Evolutionary conservation across 37 sponge, comb jelly and placozoan species (phyloP).

Genomic region (Beroe ovata): DNA sequence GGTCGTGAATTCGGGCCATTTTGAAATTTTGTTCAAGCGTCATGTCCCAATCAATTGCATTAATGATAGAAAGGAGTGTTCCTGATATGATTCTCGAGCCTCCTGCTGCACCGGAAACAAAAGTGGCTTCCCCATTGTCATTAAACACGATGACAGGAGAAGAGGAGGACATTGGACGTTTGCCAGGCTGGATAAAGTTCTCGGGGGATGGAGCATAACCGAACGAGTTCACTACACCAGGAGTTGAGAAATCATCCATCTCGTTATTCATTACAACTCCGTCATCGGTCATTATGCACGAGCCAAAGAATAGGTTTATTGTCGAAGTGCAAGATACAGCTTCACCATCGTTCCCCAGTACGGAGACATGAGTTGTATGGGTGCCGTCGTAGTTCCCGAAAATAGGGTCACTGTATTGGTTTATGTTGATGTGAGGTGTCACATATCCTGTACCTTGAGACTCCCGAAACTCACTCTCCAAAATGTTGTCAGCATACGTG

Average conservation of each 20-base stretch:
- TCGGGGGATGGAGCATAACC: slow-evolving; percentile 72
- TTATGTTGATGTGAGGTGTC: not conserved
- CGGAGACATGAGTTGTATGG: slow-evolving; percentile 80
- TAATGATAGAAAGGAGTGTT: slow-evolving; percentile 25
- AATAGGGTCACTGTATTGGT: not conserved
- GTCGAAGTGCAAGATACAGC: slow-evolving; percentile 87
- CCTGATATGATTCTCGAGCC: slow-evolving; percentile 31
- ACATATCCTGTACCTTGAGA: not conserved
- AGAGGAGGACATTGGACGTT: slow-evolving; percentile 84
- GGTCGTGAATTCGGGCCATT: slow-evolving; percentile 17
- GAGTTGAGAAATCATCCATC: slow-evolving; percentile 94
- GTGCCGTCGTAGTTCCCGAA: slow-evolving; percentile 27
- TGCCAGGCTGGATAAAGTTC: slow-evolving; percentile 81
- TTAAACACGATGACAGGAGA: slow-evolving; percentile 76
- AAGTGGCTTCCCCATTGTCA: not conserved
- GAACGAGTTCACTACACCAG: slow-evolving; percentile 76
- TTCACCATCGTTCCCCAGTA: slow-evolving; percentile 76
- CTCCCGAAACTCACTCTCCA: not conserved
- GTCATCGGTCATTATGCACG: slow-evolving; percentile 75
- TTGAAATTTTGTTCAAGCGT: not conserved
- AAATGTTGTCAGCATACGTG: not conserved
- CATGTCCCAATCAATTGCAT: slow-evolving; percentile 46
- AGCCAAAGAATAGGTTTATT: slow-evolving; percentile 86
- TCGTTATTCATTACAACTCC: slow-evolving; percentile 91
- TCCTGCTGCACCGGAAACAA: slow-evolving; percentile 47